These are phyloP conservation scores for Nebria salina DNA, from an alignment of 2,888 invertebrate genomes.

Conservation along the genomic window DNA sequence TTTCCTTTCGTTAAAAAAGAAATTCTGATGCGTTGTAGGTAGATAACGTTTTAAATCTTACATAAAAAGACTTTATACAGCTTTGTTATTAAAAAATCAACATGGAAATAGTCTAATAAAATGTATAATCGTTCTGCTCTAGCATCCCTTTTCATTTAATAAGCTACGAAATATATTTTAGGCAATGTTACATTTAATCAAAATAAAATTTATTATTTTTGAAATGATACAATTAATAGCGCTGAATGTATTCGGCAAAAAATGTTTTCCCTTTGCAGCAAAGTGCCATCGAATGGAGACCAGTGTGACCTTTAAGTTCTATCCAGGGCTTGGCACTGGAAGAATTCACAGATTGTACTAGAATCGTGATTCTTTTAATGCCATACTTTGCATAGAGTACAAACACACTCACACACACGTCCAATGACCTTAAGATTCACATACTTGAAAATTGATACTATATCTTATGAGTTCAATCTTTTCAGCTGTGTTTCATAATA, in stretches of 20 bases:
- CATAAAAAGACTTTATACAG: no score
- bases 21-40: no score
- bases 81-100: no score
- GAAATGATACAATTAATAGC: neutral
- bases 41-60: no score
- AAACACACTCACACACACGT: neutral
- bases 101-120: no score
- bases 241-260: slow-evolving; percentile 13
- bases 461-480: neutral
- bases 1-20: no score
- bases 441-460: neutral
- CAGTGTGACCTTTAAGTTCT: slow-evolving; percentile 48
- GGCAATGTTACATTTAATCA: no score
- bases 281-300: neutral
- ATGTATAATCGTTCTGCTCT: no score
- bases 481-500: slow-evolving; percentile 1
- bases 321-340: slow-evolving; percentile 72
- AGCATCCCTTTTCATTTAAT: no score
- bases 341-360: slow-evolving; percentile 73
- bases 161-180: no score
- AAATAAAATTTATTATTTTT: no score
- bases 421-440: slow-evolving; percentile 1
- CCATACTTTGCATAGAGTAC: slow-evolving; percentile 66
- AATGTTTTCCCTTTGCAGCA: slow-evolving; percentile 22
- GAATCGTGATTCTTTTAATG: slow-evolving; percentile 74